A percentile compares a stretch with the other conserved stretches of the same genome.
phyloP scores from a whole-genome alignment of 2,888 invertebrate species.

The Pristionchus maxplancki region DNA sequence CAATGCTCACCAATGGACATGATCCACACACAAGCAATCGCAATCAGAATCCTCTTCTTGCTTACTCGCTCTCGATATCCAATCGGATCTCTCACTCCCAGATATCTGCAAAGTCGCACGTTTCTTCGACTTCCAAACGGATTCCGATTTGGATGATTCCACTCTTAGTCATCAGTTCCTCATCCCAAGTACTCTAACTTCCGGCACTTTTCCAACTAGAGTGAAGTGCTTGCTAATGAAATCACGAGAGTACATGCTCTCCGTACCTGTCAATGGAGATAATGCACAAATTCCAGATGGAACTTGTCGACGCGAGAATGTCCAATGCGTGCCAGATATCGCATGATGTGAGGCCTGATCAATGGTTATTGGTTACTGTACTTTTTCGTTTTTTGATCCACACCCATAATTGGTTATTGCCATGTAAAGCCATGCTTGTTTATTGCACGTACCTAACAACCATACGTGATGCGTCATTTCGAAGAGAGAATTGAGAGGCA shows the following conservation, averaged over 20 bases:
- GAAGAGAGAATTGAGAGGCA: slow-evolving; percentile 86
- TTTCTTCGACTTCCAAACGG: background rate
- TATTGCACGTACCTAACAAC: slow-evolving; percentile 73
- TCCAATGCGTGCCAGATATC: slow-evolving; percentile 97
- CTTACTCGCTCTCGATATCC: slow-evolving; percentile 97
- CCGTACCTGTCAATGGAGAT: slow-evolving; percentile 81
- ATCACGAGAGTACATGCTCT: slow-evolving; percentile 61
- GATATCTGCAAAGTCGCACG: slow-evolving; percentile 83
- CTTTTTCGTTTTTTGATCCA: background rate
- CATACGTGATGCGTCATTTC: slow-evolving; percentile 76
- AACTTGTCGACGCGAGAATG: slow-evolving; percentile 96
- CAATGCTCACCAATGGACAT: slow-evolving; percentile 90
- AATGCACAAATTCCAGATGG: slow-evolving; percentile 96
- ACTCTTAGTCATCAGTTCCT: background rate
- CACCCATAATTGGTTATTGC: background rate
- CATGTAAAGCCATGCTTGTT: too few relatives aligned
- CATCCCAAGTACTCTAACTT: background rate
- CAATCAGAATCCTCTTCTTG: slow-evolving; percentile 87
- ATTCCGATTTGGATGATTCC: background rate
- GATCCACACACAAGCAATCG: slow-evolving; percentile 96
- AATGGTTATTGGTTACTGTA: background rate
- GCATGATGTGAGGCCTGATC: slow-evolving; percentile 90
- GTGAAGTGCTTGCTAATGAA: background rate
- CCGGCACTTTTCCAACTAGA: background rate
- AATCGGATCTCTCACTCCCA: slow-evolving; percentile 99